phyloP scores from a whole-genome alignment of 2,797 vertebrate species.

The Phaenicophaeus curvirostris region DNA sequence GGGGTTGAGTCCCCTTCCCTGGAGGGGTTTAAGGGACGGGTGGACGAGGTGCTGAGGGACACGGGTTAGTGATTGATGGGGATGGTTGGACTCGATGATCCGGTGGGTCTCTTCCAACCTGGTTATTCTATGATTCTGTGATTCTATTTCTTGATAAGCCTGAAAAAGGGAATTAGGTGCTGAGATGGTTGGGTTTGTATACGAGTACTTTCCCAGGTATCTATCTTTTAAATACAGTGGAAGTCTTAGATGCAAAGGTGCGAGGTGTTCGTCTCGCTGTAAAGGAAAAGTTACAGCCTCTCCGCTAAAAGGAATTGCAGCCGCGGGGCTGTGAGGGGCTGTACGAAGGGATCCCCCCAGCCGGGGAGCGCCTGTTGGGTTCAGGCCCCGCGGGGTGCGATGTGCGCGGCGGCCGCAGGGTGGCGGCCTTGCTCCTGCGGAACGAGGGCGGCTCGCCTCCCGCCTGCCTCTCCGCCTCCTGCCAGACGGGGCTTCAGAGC shows the following conservation, averaged over 20 bases:
- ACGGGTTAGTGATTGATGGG: no score
- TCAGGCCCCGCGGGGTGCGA: not conserved
- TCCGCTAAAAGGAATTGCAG: not conserved
- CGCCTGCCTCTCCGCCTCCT: not conserved
- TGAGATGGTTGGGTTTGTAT: not conserved
- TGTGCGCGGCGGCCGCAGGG: constrained; percentile 6
- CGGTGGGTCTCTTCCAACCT: no score
- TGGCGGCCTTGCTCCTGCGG: constrained; percentile 53
- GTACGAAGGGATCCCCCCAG: fast-evolving
- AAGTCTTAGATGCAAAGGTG: not conserved
- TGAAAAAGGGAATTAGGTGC: not conserved
- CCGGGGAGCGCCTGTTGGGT: no score
- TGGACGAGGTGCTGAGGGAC: no score
- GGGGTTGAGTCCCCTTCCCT: no score
- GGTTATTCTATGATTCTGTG: no score
- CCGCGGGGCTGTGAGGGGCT: fast-evolving
- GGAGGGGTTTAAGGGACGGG: no score
- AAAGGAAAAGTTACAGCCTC: not conserved
- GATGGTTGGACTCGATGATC: no score
- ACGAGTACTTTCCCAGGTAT: not conserved
- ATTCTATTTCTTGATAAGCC: not conserved
- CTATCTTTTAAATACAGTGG: not conserved
- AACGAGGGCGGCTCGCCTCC: not conserved
- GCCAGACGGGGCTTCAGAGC: not conserved
- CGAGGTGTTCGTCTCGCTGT: not conserved